Base-by-base conservation (phyloP, 53 echinoderm and acorn worm genomes). In the Henricia sp. region DNA sequence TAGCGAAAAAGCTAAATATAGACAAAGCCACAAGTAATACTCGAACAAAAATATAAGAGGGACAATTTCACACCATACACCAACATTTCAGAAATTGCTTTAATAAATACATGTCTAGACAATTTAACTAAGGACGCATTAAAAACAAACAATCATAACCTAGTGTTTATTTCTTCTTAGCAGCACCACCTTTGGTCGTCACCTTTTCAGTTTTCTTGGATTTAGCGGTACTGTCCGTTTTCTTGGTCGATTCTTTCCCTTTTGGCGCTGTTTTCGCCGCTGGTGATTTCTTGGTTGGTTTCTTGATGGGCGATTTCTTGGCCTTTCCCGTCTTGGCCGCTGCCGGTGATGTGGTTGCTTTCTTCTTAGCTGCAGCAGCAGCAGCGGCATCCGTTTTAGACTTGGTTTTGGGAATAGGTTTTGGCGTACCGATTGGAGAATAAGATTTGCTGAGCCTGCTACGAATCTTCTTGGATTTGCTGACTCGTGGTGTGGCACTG, bases 361-460 rank as follows among this genome's bases (percentile, higher is more conserved):
- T 63, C 24, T 56, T 54, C 82, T 71, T 82, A 3, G 8, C 46
- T 0, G 69, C 75, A 11, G 60, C 74, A n/a, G n/a, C n/a, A n/a
- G n/a, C n/a, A n/a, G n/a, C n/a, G n/a, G n/a, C n/a, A n/a, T 24
- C 39, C 39, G 70, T 46, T 29, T 82, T 86, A 0, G 44, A 10
- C 50, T 84, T 84, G 42, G 74, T n/a, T 20, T 59, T 69, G 33
- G 40, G 74, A 23, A 43, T n/a, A n/a, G n/a, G 33, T 27, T 86
- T 77, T 10, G 67, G 50, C 4, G 67, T 91, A 13, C 60, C 57
- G 37, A 83, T 83, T 1, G 91, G 91, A 6, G 91, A 91, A 33
- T 91, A 87, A 0, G 91, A 91, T 38, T 91, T 91, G 63, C 87
- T 88, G 4, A 87, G 56, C 23, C 91, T 68, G 26, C 67, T 80